Base-by-base conservation (phyloP, 2,888 invertebrate species). In the Drosophila stalkeri region DNA sequence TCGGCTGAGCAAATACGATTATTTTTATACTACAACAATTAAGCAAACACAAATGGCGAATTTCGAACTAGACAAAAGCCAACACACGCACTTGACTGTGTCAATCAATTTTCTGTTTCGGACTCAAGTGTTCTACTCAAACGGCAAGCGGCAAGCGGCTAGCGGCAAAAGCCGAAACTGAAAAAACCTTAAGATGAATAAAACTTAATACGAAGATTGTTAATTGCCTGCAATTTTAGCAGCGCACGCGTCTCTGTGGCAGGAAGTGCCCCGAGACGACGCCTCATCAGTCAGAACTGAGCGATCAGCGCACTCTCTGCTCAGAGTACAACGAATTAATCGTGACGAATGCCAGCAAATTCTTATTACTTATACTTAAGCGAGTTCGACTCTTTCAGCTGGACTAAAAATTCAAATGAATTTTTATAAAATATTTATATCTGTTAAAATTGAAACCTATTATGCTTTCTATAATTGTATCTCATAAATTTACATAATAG, bases 181-280 rank as follows among this genome's bases (percentile, higher is more conserved):
- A 37, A 54, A 37, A 41, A 27, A 41, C 51, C 20, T 51, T 35
- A 55, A 41, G 16, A 23, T 37, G 23, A 37, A 54, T 37, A 35
- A 56, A 57, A 44, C 9, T 46, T 46, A 77, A 64, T 64, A 44
- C 64, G 54, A 64, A 63, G 63, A 64, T 70, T 66, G 56, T 74
- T 84, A 84, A 87, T 85, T 84, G 74, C 87, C 87, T 82, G 75
- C 70, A 81, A 81, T 86, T 80, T 77, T 64, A 54, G 39, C 3
- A 51, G 69, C 87, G 85, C 84, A 87, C 84, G 84, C 81, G 81
- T 49, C 77, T 44, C 60, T 9, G 18, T 54, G 73, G 55, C 87
- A 84, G 84, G 87, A 85, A 87, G 81, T 83, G 60, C 60, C 69
- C 47, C 81, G 64, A 66, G 56, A 56, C 33, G 64, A 54, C 60